phyloP scores from a whole-genome alignment of 2,113 vertebrate genomes.

The Sturnira hondurensis region DNA sequence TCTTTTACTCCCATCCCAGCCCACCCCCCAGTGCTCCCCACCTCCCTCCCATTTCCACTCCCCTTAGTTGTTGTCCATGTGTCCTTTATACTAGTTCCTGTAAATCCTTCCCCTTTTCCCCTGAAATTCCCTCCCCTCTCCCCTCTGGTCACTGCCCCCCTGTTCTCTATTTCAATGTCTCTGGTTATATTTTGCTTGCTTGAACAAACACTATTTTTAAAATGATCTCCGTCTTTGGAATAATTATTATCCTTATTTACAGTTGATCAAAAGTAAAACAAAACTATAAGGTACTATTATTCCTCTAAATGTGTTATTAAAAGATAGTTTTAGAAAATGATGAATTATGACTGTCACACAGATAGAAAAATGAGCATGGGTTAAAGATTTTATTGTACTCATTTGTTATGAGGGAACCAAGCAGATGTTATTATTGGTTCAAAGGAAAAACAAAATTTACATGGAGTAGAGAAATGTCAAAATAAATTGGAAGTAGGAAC shows the following conservation, averaged over 20 bases:
- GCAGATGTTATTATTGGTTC: background rate
- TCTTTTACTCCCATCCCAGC: too few species aligned
- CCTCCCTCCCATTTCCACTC: too few species aligned
- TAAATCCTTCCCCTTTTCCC: too few species aligned
- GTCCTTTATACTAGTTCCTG: too few species aligned
- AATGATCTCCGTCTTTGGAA: background rate
- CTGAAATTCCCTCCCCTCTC: too few species aligned
- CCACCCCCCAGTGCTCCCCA: too few species aligned
- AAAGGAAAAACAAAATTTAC: background rate
- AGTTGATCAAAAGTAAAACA: background rate
- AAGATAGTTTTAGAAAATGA: background rate
- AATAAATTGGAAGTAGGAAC: background rate
- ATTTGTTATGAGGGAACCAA: background rate
- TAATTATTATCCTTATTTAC: background rate
- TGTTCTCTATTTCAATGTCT: too few species aligned
- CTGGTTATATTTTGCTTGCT: too few species aligned
- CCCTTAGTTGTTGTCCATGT: too few species aligned
- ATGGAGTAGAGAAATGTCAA: background rate
- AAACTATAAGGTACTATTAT: background rate
- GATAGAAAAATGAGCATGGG: background rate
- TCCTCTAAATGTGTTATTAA: background rate
- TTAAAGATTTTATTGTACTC: background rate
- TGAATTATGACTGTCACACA: background rate
- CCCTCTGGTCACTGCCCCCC: too few species aligned
- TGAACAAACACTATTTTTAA: background rate